A percentile compares a stretch with the other conserved stretches of the same genome.
Evolutionary conservation across 2,888 invertebrate genomes (phyloP).

Genomic region (Phortica magna): DNA sequence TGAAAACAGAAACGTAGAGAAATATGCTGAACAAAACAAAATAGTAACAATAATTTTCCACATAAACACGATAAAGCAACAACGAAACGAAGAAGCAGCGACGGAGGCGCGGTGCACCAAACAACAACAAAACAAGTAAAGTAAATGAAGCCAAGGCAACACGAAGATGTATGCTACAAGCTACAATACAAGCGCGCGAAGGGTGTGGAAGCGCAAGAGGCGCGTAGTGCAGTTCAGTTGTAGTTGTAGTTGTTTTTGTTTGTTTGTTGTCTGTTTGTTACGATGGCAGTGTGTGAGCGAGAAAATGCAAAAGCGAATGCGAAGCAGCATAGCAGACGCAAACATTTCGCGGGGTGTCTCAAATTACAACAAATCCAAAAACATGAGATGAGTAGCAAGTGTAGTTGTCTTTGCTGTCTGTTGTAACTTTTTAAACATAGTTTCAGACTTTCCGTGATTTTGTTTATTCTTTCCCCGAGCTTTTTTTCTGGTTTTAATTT

Average conservation of each 20-base stretch:
- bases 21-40: slow-evolving; percentile 59
- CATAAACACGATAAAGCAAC: slow-evolving; percentile 14
- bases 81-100: slow-evolving; percentile 51
- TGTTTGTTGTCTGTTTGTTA: not conserved
- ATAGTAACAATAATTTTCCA: slow-evolving; percentile 38
- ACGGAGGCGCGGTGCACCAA: slow-evolving; percentile 45
- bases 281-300: too few relatives aligned
- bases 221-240: not conserved
- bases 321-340: not conserved
- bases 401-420: not conserved
- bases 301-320: not conserved
- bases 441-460: not conserved
- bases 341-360: slow-evolving; percentile 10
- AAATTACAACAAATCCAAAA: slow-evolving; percentile 5
- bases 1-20: slow-evolving; percentile 38
- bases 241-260: not conserved
- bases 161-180: not conserved
- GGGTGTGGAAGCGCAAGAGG: not conserved
- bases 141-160: slow-evolving; percentile 43
- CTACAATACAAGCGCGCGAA: not conserved
- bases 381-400: not conserved
- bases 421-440: not conserved
- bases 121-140: slow-evolving; percentile 11
- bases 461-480: not conserved
- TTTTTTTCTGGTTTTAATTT: not conserved